Conservation (phyloP, 2,888 invertebrate species). For the Geotrupes spiniger region DNA sequence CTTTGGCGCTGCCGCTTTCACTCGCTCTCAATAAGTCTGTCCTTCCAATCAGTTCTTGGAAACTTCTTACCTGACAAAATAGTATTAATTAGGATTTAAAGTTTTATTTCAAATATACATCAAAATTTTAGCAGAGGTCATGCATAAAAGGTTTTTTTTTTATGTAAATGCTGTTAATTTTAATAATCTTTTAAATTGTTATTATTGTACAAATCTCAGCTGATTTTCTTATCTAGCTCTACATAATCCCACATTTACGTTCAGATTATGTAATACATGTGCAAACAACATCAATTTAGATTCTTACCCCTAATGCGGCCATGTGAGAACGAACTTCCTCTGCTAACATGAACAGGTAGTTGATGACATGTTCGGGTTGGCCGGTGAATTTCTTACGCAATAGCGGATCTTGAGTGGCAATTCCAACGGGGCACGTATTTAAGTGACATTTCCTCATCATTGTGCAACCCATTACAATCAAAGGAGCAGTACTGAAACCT, state of each 20-base stretch:
- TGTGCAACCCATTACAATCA: slow-evolving; percentile 97
- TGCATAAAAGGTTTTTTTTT: too few species aligned
- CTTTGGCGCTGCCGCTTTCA: slow-evolving; percentile 71
- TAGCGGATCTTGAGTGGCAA: slow-evolving; percentile 97
- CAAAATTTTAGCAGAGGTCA: too few species aligned
- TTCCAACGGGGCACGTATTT: slow-evolving; percentile 98
- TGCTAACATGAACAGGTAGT: slow-evolving; percentile 95
- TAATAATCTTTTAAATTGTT: too few species aligned
- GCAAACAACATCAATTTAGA: too few species aligned
- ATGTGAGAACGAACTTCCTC: slow-evolving; percentile 93
- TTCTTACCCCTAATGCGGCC: slow-evolving; percentile 83
- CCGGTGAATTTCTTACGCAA: slow-evolving; percentile 95
- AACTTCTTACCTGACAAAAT: slow-evolving; percentile 39
- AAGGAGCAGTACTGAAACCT: slow-evolving; percentile 96
- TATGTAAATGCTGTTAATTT: too few species aligned
- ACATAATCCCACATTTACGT: too few species aligned
- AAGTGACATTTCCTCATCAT: slow-evolving; percentile 99
- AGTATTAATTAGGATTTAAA: slow-evolving; percentile 1
- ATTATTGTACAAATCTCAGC: too few species aligned
- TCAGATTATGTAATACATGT: too few species aligned
- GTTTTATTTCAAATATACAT: too few species aligned
- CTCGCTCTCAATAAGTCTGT: slow-evolving; percentile 82
- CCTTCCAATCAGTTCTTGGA: slow-evolving; percentile 80
- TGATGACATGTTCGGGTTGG: slow-evolving; percentile 95
- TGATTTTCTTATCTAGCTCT: too few species aligned